phyloP scores from a whole-genome alignment of 2,888 invertebrate genomes.

The Bombyx huttoni region DNA sequence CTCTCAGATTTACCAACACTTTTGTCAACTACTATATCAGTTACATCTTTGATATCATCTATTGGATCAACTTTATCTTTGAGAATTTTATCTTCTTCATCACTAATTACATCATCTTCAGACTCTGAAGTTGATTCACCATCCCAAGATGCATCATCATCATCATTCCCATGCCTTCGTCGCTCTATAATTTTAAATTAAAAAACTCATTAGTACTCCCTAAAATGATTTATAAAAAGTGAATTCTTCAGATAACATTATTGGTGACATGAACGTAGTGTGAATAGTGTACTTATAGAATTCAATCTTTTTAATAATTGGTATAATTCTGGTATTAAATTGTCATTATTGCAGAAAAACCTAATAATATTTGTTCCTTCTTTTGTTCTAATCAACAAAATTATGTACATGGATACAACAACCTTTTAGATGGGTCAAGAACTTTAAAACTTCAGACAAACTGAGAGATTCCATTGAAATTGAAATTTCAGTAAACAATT shows the following conservation, averaged over 20 bases:
- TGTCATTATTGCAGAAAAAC: not conserved
- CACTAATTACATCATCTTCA: constrained; percentile 55
- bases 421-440: too few species aligned
- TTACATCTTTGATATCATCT: constrained; percentile 61
- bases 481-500: too few species aligned
- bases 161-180: constrained; percentile 39
- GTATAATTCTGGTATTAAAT: not conserved
- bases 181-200: constrained; percentile 22
- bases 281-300: too few species aligned
- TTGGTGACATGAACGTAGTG: too few species aligned
- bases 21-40: constrained; percentile 38
- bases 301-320: not conserved
- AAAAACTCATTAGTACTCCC: not conserved
- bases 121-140: constrained; percentile 66
- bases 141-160: constrained; percentile 73
- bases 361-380: too few species aligned
- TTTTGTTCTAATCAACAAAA: too few species aligned
- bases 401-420: too few species aligned
- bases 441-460: too few species aligned
- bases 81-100: constrained; percentile 49
- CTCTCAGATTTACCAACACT: constrained; percentile 69
- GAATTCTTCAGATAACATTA: too few species aligned
- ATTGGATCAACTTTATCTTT: constrained; percentile 68
- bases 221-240: too few species aligned
- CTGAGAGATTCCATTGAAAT: too few species aligned